phyloP scores from a whole-genome alignment of 1,140 invertebrate species.

The Ooceraea biroi region DNA sequence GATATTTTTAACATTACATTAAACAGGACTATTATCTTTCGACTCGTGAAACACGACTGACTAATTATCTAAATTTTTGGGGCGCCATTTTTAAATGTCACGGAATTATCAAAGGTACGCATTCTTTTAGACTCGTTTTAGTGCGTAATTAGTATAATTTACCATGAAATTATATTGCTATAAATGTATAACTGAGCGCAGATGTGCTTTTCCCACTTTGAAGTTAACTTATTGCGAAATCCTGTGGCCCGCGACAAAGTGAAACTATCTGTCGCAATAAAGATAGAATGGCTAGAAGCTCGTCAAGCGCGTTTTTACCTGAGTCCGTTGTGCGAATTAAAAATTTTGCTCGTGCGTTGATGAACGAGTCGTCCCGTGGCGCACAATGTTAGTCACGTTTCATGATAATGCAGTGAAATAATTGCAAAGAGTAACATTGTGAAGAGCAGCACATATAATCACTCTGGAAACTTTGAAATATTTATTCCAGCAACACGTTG shows the following conservation, averaged over 20 bases:
- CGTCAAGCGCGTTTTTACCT: slow-evolving; percentile 42
- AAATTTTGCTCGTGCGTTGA: slow-evolving; percentile 44
- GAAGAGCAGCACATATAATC: not conserved
- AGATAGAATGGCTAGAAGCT: slow-evolving; percentile 14
- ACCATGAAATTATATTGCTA: slow-evolving; percentile 34
- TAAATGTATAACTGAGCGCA: not conserved
- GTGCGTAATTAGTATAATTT: slow-evolving; percentile 36
- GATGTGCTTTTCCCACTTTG: not conserved
- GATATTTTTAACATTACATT: not conserved
- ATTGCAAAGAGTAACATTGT: slow-evolving; percentile 25
- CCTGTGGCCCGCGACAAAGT: slow-evolving; percentile 13
- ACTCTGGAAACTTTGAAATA: slow-evolving; percentile 45
- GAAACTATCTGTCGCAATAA: slow-evolving; percentile 40
- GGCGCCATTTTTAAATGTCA: not conserved
- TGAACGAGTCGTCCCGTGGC: slow-evolving; percentile 4
- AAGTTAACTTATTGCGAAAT: slow-evolving; percentile 38
- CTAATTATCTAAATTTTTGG: not conserved
- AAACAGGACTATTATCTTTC: not conserved
- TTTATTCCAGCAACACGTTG: slow-evolving; percentile 28
- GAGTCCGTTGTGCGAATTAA: slow-evolving; percentile 47
- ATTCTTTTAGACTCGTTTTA: not conserved
- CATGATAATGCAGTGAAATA: slow-evolving; percentile 42
- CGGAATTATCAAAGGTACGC: not conserved
- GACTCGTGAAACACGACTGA: not conserved
- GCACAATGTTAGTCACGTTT: slow-evolving; percentile 38